A percentile compares a stretch with the other conserved stretches of the same genome.
These are phyloP conservation scores for Rhynchopsitta pachyrhyncha DNA, from an alignment of 2,113 vertebrate species.

Conservation along the genomic window DNA sequence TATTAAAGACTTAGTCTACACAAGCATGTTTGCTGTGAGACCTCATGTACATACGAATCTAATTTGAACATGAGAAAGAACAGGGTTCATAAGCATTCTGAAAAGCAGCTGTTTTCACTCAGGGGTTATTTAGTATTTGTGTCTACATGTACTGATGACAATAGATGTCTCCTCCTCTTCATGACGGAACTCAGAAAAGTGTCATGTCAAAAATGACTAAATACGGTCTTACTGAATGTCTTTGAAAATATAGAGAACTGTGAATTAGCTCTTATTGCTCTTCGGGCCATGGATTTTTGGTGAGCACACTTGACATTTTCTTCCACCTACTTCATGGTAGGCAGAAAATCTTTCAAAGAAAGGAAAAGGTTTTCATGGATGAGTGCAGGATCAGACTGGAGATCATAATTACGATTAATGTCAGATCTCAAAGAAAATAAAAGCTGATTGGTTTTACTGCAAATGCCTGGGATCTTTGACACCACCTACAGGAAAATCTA, in stretches of 20 bases:
- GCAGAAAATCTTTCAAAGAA: background rate
- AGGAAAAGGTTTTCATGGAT: background rate
- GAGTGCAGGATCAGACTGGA: background rate
- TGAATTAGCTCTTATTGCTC: background rate
- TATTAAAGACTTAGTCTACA: background rate
- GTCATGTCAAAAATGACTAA: background rate
- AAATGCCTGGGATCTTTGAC: background rate
- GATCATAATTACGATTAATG: background rate
- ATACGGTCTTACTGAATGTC: background rate
- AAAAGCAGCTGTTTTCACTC: background rate
- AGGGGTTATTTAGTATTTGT: background rate
- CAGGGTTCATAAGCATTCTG: background rate
- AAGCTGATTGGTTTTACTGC: background rate
- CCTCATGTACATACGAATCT: background rate
- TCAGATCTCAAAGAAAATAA: background rate
- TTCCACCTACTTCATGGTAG: background rate
- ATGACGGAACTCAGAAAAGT: background rate
- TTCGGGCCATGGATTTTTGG: background rate
- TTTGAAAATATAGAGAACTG: background rate
- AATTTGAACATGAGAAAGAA: background rate
- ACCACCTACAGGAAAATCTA: background rate
- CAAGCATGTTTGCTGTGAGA: background rate
- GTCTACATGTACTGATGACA: background rate
- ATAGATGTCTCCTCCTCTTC: background rate
- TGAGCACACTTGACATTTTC: background rate